A percentile compares a stretch with the other conserved stretches of the same genome.
These are phyloP conservation scores for Druon quercuslanigerum DNA, from an alignment of 1,140 invertebrate genomes.

Conservation along the genomic window DNA sequence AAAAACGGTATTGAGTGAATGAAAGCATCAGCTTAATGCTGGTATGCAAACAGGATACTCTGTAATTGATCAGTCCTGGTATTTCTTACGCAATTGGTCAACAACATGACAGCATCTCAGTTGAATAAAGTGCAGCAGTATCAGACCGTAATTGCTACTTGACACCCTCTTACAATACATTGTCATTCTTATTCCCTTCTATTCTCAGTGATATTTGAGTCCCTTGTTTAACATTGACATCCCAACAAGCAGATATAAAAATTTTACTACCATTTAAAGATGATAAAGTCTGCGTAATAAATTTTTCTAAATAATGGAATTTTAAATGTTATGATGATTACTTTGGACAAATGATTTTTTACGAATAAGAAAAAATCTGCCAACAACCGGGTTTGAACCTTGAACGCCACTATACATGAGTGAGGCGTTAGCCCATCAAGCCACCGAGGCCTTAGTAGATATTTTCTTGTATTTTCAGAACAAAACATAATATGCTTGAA, in stretches of 20 bases:
- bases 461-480: too few relatives aligned
- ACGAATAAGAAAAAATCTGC: too few relatives aligned
- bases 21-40: constrained; percentile 57
- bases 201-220: constrained; percentile 19
- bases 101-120: constrained; percentile 1
- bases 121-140: constrained; percentile 15
- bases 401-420: too few relatives aligned
- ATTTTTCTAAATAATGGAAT: too few relatives aligned
- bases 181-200: background rate
- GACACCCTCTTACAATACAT: constrained; percentile 1
- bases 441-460: too few relatives aligned
- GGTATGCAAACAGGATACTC: constrained; percentile 65
- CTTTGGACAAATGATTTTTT: too few relatives aligned
- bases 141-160: constrained; percentile 22
- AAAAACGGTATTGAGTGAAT: constrained; percentile 31
- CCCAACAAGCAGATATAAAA: background rate
- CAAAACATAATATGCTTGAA: too few relatives aligned
- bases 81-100: constrained; percentile 27
- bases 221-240: constrained; percentile 7
- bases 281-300: too few relatives aligned
- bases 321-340: too few relatives aligned
- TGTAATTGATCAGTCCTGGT: constrained; percentile 59
- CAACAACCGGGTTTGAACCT: too few relatives aligned
- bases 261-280: too few relatives aligned
- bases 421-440: too few relatives aligned